Evolutionary conservation across 2,888 invertebrate genomes (phyloP).

Genomic region (Drosophila austrosaltans): DNA sequence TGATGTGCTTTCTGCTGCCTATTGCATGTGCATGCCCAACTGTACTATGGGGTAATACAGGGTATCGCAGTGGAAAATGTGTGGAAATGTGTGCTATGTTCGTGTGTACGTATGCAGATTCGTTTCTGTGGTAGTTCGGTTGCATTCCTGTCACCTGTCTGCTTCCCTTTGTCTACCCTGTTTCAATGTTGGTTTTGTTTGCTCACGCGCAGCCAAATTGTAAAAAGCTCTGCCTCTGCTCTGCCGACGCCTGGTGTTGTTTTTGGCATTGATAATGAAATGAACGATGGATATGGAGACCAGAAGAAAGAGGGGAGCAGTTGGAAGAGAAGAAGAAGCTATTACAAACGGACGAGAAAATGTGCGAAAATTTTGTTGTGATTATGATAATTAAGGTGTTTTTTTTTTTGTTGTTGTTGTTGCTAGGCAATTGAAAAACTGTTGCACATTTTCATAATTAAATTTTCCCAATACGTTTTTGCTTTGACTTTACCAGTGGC

Average conservation of each 20-base stretch:
- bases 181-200: conserved; percentile 48
- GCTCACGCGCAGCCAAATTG: conserved; percentile 64
- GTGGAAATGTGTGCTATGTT: neutral
- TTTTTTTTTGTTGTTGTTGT: neutral
- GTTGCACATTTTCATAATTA: neutral
- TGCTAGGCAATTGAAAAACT: neutral
- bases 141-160: conserved; percentile 8
- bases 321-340: neutral
- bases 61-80: no score
- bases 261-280: conserved; percentile 58
- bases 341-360: conserved; percentile 4
- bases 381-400: conserved; percentile 1
- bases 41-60: no score
- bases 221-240: conserved; percentile 28
- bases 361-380: conserved; percentile 8
- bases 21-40: no score
- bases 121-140: conserved; percentile 10
- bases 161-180: conserved; percentile 20
- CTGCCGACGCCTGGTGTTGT: conserved; percentile 34
- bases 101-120: neutral
- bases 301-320: conserved; percentile 20
- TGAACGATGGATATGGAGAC: conserved; percentile 44
- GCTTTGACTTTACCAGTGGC: neutral
- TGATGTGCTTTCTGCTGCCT: no score
- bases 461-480: neutral